Percentiles rank a stretch among this genome's conserved stretches.
phyloP scores from a whole-genome alignment of 1,140 invertebrate species.

The Hycleus phaleratus region DNA sequence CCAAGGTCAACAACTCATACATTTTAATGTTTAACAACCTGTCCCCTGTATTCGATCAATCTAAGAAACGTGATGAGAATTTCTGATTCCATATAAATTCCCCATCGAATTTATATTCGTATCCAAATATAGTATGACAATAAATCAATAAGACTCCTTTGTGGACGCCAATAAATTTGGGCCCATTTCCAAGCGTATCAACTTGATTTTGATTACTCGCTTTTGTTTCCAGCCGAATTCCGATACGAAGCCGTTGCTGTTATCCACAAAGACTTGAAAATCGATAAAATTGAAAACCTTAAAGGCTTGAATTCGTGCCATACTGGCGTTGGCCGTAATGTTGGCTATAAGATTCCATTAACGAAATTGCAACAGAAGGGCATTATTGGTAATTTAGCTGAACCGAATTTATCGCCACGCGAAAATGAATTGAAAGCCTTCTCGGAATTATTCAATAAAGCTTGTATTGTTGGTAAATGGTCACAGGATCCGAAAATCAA shows the following conservation, averaged over 20 bases:
- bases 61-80: no score
- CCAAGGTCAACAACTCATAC: no score
- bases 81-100: no score
- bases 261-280: constrained; percentile 58
- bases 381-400: constrained; percentile 56
- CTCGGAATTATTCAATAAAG: constrained; percentile 63
- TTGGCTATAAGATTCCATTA: constrained; percentile 70
- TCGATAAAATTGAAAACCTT: constrained; percentile 55
- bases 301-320: constrained; percentile 70
- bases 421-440: constrained; percentile 68
- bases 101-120: no score
- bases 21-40: no score
- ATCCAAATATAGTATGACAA: no score
- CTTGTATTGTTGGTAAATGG: constrained; percentile 73
- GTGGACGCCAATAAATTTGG: no score
- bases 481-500: constrained; percentile 64
- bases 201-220: background rate
- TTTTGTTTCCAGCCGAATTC: constrained; percentile 50
- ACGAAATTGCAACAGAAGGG: constrained; percentile 62
- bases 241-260: constrained; percentile 72
- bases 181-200: no score
- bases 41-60: no score
- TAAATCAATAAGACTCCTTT: no score
- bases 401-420: constrained; percentile 58
- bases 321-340: constrained; percentile 68